A percentile compares a stretch with the other conserved stretches of the same genome.
phyloP scores from a whole-genome alignment of 1,140 invertebrate genomes.

The Octopus sinensis region DNA sequence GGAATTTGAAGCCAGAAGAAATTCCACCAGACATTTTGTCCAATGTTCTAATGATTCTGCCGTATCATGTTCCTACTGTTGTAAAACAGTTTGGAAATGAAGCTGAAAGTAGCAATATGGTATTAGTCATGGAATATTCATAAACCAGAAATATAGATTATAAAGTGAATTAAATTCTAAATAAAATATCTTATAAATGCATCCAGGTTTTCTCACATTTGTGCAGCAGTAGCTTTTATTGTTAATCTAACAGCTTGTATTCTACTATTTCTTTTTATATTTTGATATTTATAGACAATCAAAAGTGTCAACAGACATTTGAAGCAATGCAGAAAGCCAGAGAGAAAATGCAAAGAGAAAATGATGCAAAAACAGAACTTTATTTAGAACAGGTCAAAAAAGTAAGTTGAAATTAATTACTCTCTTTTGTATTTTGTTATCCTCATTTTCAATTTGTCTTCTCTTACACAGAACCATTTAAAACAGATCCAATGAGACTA shows the following conservation, averaged over 20 bases:
- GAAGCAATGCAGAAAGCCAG: constrained; percentile 42
- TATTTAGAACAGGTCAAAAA: constrained; percentile 33
- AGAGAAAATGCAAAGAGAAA: constrained; percentile 36
- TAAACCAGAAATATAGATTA: too few species aligned
- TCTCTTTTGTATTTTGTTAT: background rate
- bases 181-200: too few species aligned
- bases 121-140: too few species aligned
- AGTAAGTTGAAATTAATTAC: constrained; percentile 19
- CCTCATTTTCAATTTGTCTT: background rate
- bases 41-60: too few species aligned
- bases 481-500: too few species aligned
- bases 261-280: background rate
- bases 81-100: too few species aligned
- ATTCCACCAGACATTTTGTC: too few species aligned
- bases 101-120: too few species aligned
- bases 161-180: too few species aligned
- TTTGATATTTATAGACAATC: constrained; percentile 29
- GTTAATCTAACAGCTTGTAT: background rate
- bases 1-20: too few species aligned
- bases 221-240: background rate
- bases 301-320: constrained; percentile 27
- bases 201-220: too few species aligned
- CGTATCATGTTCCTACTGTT: too few species aligned
- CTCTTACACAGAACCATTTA: background rate
- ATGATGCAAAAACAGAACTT: constrained; percentile 34